Base-by-base conservation (phyloP, 2,888 invertebrate genomes). In the Melipona bicolor region DNA sequence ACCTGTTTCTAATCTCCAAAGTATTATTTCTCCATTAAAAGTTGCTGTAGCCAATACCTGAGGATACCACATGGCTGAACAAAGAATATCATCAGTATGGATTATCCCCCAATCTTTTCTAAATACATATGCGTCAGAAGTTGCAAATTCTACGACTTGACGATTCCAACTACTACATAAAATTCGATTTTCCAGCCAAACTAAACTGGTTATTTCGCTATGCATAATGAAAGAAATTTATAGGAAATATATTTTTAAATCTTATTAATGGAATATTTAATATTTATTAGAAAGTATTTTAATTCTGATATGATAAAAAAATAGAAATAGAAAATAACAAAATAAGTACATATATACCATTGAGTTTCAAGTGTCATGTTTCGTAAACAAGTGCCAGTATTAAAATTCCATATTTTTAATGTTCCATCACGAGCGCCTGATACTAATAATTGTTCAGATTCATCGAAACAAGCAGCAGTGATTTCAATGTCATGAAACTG, bases 371-470 rank as follows among this genome's bases (percentile, higher is more conserved):
- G 96, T 50, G 95, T 94, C 96, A 98, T 96, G 77, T 96, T 96
- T 85, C 97, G 95, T 83, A 97, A 93, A 90, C 97, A 97, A 13
- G 96, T 95, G 0, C 97, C 97, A 43, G 97, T 97, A 92, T 97
- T 97, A 92, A 98, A 98, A 94, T 98, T 97, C 98, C 98, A 98
- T 54, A 98, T 95, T 95, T 97, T 97, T 13, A 98, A 95, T 0
- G 96, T 96, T 19, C 98, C 98, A 93, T 97, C 96, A 73, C 97
- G 96, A 0, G 97, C 98, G 2, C 97, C 98, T 0, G 98, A 98
- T 79, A 97, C 94, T 50, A 98, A 95, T 80, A 97, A 95, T 92
- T 97, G 97, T 88, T 96, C 95, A 36, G 96, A 96, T 0, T 97
- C 96, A 95, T 98, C 97, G 93, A 97, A 98, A 90, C 96, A 96